Percentiles rank a stretch among this genome's conserved stretches.
Conservation (phyloP, 2,888 invertebrate genomes). For the Polydrusus cervinus region DNA sequence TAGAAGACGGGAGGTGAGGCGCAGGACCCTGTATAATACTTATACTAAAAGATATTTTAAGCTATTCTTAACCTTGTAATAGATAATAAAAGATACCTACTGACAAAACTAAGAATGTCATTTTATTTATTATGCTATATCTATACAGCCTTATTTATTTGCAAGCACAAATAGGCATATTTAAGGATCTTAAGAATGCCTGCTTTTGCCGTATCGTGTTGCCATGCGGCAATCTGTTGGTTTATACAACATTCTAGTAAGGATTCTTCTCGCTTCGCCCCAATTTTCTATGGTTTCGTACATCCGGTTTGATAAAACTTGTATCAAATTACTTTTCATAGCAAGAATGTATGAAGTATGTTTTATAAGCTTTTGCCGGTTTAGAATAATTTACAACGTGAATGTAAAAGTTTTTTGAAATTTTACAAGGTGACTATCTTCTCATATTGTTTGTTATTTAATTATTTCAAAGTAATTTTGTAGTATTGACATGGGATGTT, state of each 20-base stretch:
- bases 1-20: too few species aligned
- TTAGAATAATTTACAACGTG: too few species aligned
- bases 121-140: background rate
- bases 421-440: too few species aligned
- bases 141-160: background rate
- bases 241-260: background rate
- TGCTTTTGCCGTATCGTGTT: background rate
- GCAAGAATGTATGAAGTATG: background rate
- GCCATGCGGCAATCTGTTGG: background rate
- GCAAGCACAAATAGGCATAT: background rate
- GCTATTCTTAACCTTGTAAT: too few species aligned
- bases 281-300: conserved; percentile 3
- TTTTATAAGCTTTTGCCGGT: background rate
- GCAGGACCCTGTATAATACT: too few species aligned
- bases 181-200: background rate
- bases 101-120: too few species aligned
- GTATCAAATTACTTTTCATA: conserved; percentile 3
- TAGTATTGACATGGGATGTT: too few species aligned
- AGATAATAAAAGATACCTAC: too few species aligned
- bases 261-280: conserved; percentile 5
- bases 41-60: too few species aligned
- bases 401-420: too few species aligned
- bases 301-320: conserved; percentile 2
- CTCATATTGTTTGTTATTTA: too few species aligned
- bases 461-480: too few species aligned